Percentiles rank a stretch among this genome's conserved stretches.
Conservation (phyloP, 2,797 vertebrate species). For the Cottoperca gobio region DNA sequence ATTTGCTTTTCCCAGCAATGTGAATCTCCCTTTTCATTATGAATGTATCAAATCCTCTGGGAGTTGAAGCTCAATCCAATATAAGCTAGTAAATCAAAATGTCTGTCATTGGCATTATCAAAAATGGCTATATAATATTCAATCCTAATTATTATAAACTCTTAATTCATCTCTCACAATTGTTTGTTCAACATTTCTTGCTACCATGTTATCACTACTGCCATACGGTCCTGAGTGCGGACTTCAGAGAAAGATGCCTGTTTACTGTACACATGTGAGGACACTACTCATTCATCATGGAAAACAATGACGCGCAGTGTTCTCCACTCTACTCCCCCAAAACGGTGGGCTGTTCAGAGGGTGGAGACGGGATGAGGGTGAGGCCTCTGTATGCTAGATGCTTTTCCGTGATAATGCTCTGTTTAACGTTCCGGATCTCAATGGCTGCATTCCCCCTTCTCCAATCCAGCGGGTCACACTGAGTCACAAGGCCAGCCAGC, state of each 20-base stretch:
- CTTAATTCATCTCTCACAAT: slow-evolving; percentile 22
- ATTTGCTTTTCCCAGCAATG: not conserved
- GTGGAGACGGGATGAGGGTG: slow-evolving; percentile 48
- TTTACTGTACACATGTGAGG: slow-evolving; percentile 64
- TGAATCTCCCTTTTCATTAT: slow-evolving; percentile 23
- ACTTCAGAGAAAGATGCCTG: slow-evolving; percentile 65
- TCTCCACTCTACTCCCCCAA: slow-evolving; percentile 63
- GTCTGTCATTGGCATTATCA: not conserved
- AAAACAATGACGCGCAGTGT: slow-evolving; percentile 82
- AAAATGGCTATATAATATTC: not conserved
- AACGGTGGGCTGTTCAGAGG: slow-evolving; percentile 76
- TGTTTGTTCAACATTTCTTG: slow-evolving; percentile 51
- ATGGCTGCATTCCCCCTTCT: slow-evolving; percentile 63
- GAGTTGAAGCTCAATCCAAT: slow-evolving; percentile 5
- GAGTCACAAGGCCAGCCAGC: slow-evolving; percentile 82
- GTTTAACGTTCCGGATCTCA: slow-evolving; percentile 70
- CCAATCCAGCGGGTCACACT: slow-evolving; percentile 77
- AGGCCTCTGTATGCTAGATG: slow-evolving; percentile 69
- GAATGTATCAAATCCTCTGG: slow-evolving; percentile 1
- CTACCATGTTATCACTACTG: slow-evolving; percentile 8
- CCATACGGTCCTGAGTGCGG: slow-evolving; percentile 30
- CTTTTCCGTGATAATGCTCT: slow-evolving; percentile 75
- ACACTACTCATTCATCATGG: slow-evolving; percentile 73
- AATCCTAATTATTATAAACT: not conserved
- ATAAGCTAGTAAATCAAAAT: not conserved